Evolutionary conservation across 2,113 vertebrate species (phyloP), one percentile per base, ranked within the genome.

Genomic region (Anarrhichthys ocellatus): DNA sequence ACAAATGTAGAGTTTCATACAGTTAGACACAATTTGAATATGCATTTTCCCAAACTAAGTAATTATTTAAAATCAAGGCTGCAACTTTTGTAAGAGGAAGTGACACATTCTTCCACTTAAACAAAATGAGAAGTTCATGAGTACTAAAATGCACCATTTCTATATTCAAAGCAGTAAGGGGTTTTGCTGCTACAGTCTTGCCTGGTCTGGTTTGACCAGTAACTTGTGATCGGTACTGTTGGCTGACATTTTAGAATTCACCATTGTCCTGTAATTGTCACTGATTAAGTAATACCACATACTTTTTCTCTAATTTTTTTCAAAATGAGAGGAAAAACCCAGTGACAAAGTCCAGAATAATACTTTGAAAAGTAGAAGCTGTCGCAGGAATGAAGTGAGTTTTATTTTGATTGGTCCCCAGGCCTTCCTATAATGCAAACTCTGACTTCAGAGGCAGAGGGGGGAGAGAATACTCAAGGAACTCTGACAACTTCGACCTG

Each of bases 401-500:
- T 38, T 68, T 36, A 1, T 42, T 68, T 3, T 69, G 9, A 29
- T 27, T 65, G 48, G 18, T 71, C 42, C 44, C 80, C 74, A 91
- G 90, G 89, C 89, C 87, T 94, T 95, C 76, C 91, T 91, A 77
- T 67, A 5, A 61, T 78, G 95, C 95, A 54, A 93, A 89, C n/a
- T 92, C 91, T 15, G 93, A 96, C 90, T 81, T 92, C 69, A 88
- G 91, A 44, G 93, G 92, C 3, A 94, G 94, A 80, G 93, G 93
- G 59, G 90, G 94, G 5, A 34, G 91, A 64, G 85, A 82, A 44
- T 81, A 82, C 69, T 84, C 81, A 2, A 95, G 95, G 89, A 94
- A 88, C 76, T 87, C 88, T 0, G 93, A 96, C 71, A 85, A 89
- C 80, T 96, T 95, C 87, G 95, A 95, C 89, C 92, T 80, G 38